Evolutionary conservation across 2,888 invertebrate species (phyloP), one percentile per base, ranked within the genome.

Genomic region (Eupithecia inturbata): DNA sequence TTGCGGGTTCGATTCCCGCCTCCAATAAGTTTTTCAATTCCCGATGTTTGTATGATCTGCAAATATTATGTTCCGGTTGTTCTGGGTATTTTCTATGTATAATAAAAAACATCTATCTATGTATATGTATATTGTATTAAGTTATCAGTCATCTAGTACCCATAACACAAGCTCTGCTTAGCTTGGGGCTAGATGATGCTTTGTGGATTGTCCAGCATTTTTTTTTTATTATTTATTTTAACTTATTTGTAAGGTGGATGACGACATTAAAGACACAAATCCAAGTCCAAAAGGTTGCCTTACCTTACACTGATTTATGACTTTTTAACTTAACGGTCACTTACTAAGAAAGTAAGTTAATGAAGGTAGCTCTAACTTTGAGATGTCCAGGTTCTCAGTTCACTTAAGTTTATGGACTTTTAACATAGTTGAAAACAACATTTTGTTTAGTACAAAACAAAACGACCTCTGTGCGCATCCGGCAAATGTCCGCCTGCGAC

Each of bases 311-410:
- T 81, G 80, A 86, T 84, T 85, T 80, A 82, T 82, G 77, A 79
- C 80, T 83, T 83, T 80, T 76, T 81, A 86, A 86, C 81, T 86
- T 80, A 80, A 78, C 73, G 76, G 77, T 72, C 71, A 78, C 63
- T 53, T 63, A 72, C 69, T 72, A 70, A 78, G 77, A 84, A 83
- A 78, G 64, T 62, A 78, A 80, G 73, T 72, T 80, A 73, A 73
- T 81, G 80, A 79, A 80, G 72, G 76, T 82, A 79, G 76, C 77
- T 82, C 74, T 66, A 70, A 68, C 71, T 77, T 75, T 68, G 26
- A 57, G 57, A 57, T 9, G 53, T 26, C 49, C 53, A 22, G 53
- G 53, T 22, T 26, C 57, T 14, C 26, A 53, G 22, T 53, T 53
- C 53, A 57, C 26, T 57, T 57, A 26, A 62, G 62, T 62, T 62